These are phyloP conservation scores for Parasteatoda lunata DNA, from an alignment of 2,888 invertebrate genomes.

Conservation along the genomic window DNA sequence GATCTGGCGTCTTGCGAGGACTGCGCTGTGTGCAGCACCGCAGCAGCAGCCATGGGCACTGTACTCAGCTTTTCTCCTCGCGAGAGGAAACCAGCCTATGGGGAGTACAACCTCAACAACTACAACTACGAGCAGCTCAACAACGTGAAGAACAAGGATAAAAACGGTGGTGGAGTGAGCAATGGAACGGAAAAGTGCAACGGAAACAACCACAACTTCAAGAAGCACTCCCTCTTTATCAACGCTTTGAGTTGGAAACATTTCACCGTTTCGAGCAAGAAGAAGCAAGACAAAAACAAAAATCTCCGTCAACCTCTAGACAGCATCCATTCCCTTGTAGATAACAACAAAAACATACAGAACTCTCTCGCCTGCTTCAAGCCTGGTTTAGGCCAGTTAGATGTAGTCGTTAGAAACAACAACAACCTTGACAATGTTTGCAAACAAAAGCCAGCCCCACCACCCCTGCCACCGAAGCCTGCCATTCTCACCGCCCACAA, in stretches of 20 bases:
- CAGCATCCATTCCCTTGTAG: conserved; percentile 82
- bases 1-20: conserved; percentile 51
- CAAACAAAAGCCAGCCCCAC: conserved; percentile 29
- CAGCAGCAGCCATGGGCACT: conserved; percentile 69
- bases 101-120: conserved; percentile 67
- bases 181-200: neutral
- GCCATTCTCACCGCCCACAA: conserved; percentile 68
- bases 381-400: conserved; percentile 75
- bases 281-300: conserved; percentile 78
- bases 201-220: conserved; percentile 73
- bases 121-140: conserved; percentile 88
- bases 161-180: conserved; percentile 10
- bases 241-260: conserved; percentile 97
- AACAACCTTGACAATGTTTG: conserved; percentile 27
- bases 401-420: conserved; percentile 55
- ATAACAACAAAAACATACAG: conserved; percentile 88
- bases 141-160: conserved; percentile 79
- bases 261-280: conserved; percentile 93
- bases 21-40: conserved; percentile 59
- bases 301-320: conserved; percentile 77
- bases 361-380: conserved; percentile 78
- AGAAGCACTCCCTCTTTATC: conserved; percentile 95
- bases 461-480: conserved; percentile 67
- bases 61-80: conserved; percentile 69
- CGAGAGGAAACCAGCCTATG: conserved; percentile 67